Percentiles rank a stretch among this genome's conserved stretches.
Evolutionary conservation across 1,140 invertebrate genomes (phyloP).

Genomic region (Artemia franciscana): DNA sequence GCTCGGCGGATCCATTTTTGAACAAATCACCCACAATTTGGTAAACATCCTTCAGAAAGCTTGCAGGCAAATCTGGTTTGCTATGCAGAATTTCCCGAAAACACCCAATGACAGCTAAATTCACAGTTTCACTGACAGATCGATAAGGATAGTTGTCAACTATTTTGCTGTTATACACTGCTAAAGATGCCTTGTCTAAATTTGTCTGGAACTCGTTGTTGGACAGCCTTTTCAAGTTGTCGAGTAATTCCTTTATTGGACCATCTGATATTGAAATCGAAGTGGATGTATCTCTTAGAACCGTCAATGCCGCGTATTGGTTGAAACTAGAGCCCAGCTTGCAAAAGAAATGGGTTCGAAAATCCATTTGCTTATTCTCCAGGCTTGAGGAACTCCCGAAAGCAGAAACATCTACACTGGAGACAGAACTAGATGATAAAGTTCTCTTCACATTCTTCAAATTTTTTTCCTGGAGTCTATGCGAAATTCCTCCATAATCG

Average conservation of each 20-base stretch:
- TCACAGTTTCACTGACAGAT: conserved; percentile 81
- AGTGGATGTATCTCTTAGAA: not conserved
- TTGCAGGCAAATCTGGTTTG: conserved; percentile 55
- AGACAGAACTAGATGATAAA: no score
- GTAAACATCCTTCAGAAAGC: conserved; percentile 83
- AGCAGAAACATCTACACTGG: no score
- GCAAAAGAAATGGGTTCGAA: conserved; percentile 62
- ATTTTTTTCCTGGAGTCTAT: no score
- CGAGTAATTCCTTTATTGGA: no score
- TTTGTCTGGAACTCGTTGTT: conserved; percentile 51
- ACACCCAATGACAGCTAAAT: conserved; percentile 73
- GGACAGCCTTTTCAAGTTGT: conserved; percentile 73
- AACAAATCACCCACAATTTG: conserved; percentile 70
- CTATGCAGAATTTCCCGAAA: conserved; percentile 70
- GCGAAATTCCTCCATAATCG: no score
- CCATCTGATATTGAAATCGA: no score
- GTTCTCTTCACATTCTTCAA: no score
- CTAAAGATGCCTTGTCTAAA: conserved; percentile 55
- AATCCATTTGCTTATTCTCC: conserved; percentile 50
- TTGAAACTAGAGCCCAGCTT: conserved; percentile 82
- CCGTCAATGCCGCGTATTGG: conserved; percentile 31
- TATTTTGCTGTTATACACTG: conserved; percentile 34
- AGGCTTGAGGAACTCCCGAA: no score
- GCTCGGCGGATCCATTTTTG: conserved; percentile 69
- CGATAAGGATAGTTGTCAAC: conserved; percentile 46